Conservation (phyloP, 2,797 vertebrate species). For the Eremophila alpestris region DNA sequence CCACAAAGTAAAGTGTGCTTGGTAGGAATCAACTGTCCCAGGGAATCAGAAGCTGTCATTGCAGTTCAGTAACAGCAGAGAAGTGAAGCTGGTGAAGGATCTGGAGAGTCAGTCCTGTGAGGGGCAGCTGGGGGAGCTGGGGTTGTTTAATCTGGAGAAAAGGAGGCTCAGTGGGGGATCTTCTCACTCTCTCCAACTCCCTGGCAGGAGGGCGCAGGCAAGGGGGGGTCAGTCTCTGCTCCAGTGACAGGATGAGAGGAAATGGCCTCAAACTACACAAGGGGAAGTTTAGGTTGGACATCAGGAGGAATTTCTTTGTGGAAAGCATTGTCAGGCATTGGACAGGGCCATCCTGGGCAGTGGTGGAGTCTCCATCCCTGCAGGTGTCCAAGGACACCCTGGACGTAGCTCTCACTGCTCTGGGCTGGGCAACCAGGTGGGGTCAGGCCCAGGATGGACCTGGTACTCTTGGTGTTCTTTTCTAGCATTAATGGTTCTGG, state of each 20-base stretch:
- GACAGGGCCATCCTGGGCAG: neutral
- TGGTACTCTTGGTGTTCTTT: neutral
- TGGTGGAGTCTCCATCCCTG: neutral
- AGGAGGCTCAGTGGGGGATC: neutral
- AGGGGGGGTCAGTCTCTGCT: accelerated
- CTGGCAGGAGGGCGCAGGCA: neutral
- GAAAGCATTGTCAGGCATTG: neutral
- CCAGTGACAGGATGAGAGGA: neutral
- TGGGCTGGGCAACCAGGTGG: neutral
- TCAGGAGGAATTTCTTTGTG: neutral
- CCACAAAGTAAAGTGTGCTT: neutral
- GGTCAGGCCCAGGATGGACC: neutral
- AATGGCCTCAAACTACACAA: neutral
- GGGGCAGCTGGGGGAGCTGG: neutral
- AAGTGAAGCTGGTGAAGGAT: neutral
- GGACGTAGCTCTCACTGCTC: neutral
- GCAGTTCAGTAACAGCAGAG: neutral
- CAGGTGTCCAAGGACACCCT: neutral
- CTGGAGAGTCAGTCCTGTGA: neutral
- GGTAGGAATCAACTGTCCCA: neutral
- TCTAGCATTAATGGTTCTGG: neutral
- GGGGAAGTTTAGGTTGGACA: neutral
- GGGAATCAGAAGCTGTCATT: neutral
- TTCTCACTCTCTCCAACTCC: neutral
- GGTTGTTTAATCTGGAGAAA: neutral